These are phyloP conservation scores for Dioctria linearis DNA, from an alignment of 2,888 invertebrate genomes.

Conservation along the genomic window DNA sequence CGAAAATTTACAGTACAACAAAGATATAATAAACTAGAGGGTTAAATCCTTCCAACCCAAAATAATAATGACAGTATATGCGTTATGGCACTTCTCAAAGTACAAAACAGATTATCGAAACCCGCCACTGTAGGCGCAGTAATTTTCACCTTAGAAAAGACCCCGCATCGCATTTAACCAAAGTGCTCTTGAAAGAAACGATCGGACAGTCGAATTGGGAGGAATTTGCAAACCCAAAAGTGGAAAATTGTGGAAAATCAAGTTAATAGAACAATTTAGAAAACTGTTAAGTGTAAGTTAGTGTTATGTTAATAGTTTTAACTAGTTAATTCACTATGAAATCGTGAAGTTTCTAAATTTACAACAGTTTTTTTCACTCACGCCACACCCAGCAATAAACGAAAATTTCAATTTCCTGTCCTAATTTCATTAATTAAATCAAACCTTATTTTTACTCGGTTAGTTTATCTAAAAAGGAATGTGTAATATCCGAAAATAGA, in stretches of 20 bases:
- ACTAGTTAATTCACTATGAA: not conserved
- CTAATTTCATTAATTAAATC: slow-evolving; percentile 22
- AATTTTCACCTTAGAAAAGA: not conserved
- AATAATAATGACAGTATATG: no score
- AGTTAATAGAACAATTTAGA: slow-evolving; percentile 4
- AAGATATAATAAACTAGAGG: no score
- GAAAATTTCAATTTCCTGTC: slow-evolving; percentile 42
- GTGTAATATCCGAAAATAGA: slow-evolving; percentile 36
- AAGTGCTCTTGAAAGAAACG: slow-evolving; percentile 27
- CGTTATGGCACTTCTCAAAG: no score
- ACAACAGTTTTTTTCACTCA: slow-evolving; percentile 18
- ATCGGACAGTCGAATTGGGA: not conserved
- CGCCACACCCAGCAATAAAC: slow-evolving; percentile 39
- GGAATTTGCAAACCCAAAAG: not conserved
- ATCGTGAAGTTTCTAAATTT: not conserved
- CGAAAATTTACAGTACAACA: no score
- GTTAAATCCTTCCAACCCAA: no score
- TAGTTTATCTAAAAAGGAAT: not conserved
- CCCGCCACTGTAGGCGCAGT: no score
- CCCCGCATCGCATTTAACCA: slow-evolving; percentile 10
- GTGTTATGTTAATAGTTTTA: not conserved
- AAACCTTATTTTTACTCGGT: slow-evolving; percentile 6
- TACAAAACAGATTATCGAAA: no score
- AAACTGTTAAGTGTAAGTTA: slow-evolving; percentile 42
- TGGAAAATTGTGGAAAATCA: slow-evolving; percentile 20